These are phyloP conservation scores for Chouioia cunea DNA, from an alignment of 2,888 invertebrate genomes.

Conservation along the genomic window DNA sequence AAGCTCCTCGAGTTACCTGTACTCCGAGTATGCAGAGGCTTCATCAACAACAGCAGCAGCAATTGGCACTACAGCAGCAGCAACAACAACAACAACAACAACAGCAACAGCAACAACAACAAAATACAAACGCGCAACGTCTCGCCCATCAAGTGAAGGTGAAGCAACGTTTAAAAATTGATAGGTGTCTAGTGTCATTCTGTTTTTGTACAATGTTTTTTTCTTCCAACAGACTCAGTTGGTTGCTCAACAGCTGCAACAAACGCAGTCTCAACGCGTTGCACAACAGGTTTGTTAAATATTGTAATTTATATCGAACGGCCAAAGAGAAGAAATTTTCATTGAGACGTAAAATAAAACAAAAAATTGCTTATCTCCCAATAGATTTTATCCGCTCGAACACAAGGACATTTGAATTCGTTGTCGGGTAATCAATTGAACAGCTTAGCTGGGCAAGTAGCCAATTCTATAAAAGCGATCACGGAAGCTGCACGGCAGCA, in stretches of 20 bases:
- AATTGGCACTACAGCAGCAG: slow-evolving; percentile 38
- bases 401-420: slow-evolving; percentile 63
- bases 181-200: background rate
- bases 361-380: slow-evolving; percentile 23
- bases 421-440: slow-evolving; percentile 57
- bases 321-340: background rate
- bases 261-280: slow-evolving; percentile 64
- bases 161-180: slow-evolving; percentile 21
- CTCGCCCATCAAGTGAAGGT: slow-evolving; percentile 46
- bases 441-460: slow-evolving; percentile 47
- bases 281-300: slow-evolving; percentile 62
- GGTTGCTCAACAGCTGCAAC: slow-evolving; percentile 65
- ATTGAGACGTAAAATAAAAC: slow-evolving; percentile 6
- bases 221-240: slow-evolving; percentile 58
- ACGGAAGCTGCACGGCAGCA: slow-evolving; percentile 41
- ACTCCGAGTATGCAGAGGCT: slow-evolving; percentile 76
- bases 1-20: slow-evolving; percentile 80
- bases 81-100: slow-evolving; percentile 46
- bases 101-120: slow-evolving; percentile 47
- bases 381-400: slow-evolving; percentile 62
- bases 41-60: slow-evolving; percentile 58
- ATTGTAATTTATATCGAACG: slow-evolving; percentile 12
- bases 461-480: slow-evolving; percentile 58
- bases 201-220: slow-evolving; percentile 8
- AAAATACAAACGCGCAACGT: slow-evolving; percentile 41